A percentile compares a stretch with the other conserved stretches of the same genome.
Conservation (phyloP, 64 coral and sea anemone genomes). For the Dendronephthya gigantea region DNA sequence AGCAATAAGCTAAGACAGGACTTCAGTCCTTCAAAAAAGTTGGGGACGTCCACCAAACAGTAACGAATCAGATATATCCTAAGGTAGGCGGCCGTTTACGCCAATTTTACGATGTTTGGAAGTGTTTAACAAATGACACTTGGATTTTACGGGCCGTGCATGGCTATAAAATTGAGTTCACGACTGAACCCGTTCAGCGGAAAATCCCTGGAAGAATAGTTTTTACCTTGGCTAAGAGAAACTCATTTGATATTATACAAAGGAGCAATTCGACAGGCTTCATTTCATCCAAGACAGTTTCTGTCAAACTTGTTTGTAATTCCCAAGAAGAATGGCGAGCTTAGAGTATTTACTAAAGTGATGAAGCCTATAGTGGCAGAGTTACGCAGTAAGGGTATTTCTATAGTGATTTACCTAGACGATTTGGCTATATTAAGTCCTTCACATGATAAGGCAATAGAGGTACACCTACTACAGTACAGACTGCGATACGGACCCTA, state of each 20-base stretch:
- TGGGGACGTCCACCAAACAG: background rate
- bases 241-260: background rate
- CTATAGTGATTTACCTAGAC: background rate
- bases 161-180: background rate
- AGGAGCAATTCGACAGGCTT: background rate
- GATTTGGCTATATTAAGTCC: background rate
- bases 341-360: background rate
- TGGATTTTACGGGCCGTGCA: background rate
- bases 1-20: background rate
- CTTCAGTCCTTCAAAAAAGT: background rate
- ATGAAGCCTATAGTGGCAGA: background rate
- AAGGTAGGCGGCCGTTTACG: slow-evolving; percentile 1
- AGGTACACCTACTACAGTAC: too few relatives aligned
- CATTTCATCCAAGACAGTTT: background rate
- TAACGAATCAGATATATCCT: background rate
- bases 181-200: background rate
- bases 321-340: background rate
- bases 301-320: background rate
- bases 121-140: background rate
- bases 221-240: background rate
- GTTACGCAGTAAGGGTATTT: background rate
- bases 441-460: background rate
- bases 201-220: background rate
- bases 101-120: background rate
- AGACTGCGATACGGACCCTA: background rate